Conservation (phyloP, 2,797 vertebrate genomes). For the Thaleichthys pacificus region DNA sequence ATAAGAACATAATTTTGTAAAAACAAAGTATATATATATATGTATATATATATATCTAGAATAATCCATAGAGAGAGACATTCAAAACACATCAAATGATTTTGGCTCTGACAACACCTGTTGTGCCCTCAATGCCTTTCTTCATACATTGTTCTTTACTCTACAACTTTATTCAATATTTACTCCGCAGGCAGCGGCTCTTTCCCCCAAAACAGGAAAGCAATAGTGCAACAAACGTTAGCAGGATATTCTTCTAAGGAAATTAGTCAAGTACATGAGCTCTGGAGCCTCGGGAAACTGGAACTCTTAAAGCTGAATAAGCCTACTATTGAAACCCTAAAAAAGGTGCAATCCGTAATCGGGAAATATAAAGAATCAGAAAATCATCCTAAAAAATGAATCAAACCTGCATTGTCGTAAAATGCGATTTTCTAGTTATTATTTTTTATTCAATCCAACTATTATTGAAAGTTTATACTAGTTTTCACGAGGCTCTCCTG, state of each 20-base stretch:
- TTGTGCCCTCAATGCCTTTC: constrained; percentile 42
- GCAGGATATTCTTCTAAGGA: constrained; percentile 70
- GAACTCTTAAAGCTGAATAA: constrained; percentile 62
- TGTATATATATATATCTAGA: constrained; percentile 48
- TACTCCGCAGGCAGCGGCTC: constrained; percentile 77
- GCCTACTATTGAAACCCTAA: constrained; percentile 37
- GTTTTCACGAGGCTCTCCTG: too few species aligned
- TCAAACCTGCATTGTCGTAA: neutral
- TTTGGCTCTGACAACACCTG: constrained; percentile 51
- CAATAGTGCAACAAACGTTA: constrained; percentile 95
- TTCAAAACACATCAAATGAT: constrained; percentile 49
- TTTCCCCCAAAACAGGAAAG: constrained; percentile 84
- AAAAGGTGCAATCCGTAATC: constrained; percentile 35
- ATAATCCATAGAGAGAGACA: constrained; percentile 47
- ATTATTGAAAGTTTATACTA: constrained; percentile 8
- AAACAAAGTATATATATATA: constrained; percentile 65
- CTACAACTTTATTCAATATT: constrained; percentile 45
- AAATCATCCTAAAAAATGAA: too few species aligned
- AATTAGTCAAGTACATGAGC: constrained; percentile 80
- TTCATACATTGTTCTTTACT: constrained; percentile 45
- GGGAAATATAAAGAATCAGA: neutral
- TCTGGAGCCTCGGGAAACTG: constrained; percentile 81
- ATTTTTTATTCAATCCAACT: neutral
- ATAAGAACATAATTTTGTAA: constrained; percentile 80
- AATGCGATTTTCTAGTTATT: neutral